phyloP scores from a whole-genome alignment of 2,113 vertebrate genomes.

The Cyanocitta stelleri region DNA sequence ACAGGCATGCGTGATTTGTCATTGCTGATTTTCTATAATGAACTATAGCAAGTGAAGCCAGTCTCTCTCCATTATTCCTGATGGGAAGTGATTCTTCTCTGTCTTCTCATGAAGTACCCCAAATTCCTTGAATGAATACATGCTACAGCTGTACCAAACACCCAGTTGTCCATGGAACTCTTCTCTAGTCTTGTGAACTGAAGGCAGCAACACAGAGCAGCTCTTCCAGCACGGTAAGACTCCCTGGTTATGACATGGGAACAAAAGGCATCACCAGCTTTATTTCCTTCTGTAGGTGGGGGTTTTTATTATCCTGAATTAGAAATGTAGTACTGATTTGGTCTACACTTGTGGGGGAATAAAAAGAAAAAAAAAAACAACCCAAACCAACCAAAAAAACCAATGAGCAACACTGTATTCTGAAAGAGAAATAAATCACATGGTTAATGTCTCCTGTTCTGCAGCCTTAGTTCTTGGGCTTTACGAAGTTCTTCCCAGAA shows the following conservation, averaged over 20 bases:
- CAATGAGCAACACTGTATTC: neutral
- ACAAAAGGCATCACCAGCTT: neutral
- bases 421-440: constrained; percentile 4
- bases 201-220: neutral
- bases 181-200: neutral
- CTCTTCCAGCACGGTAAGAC: neutral
- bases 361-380: neutral
- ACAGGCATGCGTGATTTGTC: neutral
- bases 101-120: neutral
- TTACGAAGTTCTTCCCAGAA: neutral
- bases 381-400: neutral
- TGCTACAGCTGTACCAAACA: neutral
- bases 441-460: neutral
- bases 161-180: neutral
- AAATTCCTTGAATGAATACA: neutral
- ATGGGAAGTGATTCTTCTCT: neutral
- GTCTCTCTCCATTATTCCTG: neutral
- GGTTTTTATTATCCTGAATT: neutral
- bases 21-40: neutral
- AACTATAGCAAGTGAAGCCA: neutral
- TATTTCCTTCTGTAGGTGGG: neutral
- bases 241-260: neutral
- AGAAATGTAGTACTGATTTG: neutral
- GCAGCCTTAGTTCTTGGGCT: neutral
- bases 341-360: neutral